Base-by-base conservation (phyloP, 2,113 vertebrate species). In the Ictidomys tridecemlineatus region DNA sequence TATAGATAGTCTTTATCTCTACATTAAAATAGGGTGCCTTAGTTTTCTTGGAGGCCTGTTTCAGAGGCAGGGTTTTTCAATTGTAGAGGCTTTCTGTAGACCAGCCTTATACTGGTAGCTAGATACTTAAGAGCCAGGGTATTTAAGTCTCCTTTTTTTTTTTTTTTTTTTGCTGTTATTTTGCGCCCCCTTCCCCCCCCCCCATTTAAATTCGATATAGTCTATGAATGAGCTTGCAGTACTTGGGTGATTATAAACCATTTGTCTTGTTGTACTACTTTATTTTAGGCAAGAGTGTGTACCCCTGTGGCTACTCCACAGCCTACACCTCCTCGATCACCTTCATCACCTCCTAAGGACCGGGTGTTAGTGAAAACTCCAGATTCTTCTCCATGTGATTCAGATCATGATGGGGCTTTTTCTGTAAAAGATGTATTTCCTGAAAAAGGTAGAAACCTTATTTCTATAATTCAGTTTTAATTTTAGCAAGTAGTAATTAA, bases 231-330 rank as follows among this genome's bases (percentile, higher is more conserved):
- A 86, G 20, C 69, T 73, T 26, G 61, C 73, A 65, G 34, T 80
- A 34, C 53, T 88, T 69, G 5, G 67, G 26, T 92, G 12, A 80
- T 65, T 53, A 69, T 83, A 69, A 89, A 34, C 11, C 12, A 14
- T 51, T 91, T 86, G 53, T 45, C n/a, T 96, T 91, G 48, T 96
- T 93, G 93, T 97, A 82, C 42, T 86, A 61, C 42, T 90, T 77
- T 76, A 84, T 74, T 63, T 96, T 97, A 97, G 98, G 99, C 98
- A 97, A 98, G 45, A 85, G 95, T 96, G 5, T 97, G 97, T 87
- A 98, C 99, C 85, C 99, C 98, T 17, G 69, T 99, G 93, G 98
- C 98, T 85, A 99, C 99, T 53, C 99, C 99, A 12, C 98, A 98
- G 98, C 98, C 98, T 92, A 99, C 98, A 63, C 98, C 99, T 86